Base-by-base conservation (phyloP, 2,113 vertebrate genomes). In the Chaetura pelagica region DNA sequence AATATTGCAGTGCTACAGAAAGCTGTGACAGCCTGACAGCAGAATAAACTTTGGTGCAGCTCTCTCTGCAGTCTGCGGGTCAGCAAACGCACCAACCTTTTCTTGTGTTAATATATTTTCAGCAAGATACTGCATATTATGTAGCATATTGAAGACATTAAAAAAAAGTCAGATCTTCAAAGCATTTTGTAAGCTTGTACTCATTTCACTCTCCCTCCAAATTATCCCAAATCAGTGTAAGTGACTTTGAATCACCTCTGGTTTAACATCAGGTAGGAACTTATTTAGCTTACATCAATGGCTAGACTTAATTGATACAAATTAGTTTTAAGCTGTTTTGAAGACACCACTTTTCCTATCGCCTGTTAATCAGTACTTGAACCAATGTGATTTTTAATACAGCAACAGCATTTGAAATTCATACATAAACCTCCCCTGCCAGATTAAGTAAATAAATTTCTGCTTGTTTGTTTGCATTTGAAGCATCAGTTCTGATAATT, bases 361-460 rank as follows among this genome's bases (percentile, higher is more conserved):
- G 1, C 40, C 57, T 74, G 64, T 72, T 92, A 92, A 80, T 78
- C 3, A 2, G 44, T 68, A 78, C 26, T 88, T 94, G 86, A 89
- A 86, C 42, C 13, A 78, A 54, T 48, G n/a, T 68, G 49, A 84
- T 68, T 84, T 84, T 89, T 92, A 78, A 75, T 84, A 75, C 17
- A 90, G 82, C 10, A 80, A 49, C 22, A 83, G 49, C 15, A 44
- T 90, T 89, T 80, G 64, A 71, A 94, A 91, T 90, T 86, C 44
- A 67, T 67, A 38, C 86, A 42, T 77, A 88, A 96, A 61, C 61
- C 38, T 95, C 64, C 49, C 27, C 73, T 81, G 35, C 4, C 30
- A 84, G 57, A 93, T 81, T 54, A 90, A 64, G 40, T 92, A 84
- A 94, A 93, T 88, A 84, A 12, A 61, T 76, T 89, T 90, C 54